These are phyloP conservation scores for Clitarchus hookeri DNA, from an alignment of 2,888 invertebrate species.

Conservation along the genomic window DNA sequence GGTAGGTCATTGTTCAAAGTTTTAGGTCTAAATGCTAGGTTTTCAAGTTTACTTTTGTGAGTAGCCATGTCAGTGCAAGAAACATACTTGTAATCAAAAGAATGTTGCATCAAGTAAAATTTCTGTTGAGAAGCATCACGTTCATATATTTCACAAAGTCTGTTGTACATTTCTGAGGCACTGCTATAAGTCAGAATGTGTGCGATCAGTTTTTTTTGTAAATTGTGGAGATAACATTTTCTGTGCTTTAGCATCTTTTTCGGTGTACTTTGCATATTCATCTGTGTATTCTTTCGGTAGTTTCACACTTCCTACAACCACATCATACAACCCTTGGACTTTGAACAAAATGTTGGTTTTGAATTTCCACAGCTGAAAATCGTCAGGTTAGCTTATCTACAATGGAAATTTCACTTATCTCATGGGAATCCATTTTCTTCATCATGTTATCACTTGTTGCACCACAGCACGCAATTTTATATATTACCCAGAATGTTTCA, in stretches of 20 bases:
- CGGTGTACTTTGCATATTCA: not conserved
- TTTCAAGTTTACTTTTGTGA: not conserved
- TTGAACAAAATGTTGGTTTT: no score
- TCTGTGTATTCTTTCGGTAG: not conserved
- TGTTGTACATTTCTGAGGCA: no score
- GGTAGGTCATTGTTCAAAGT: not conserved
- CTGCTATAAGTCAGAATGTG: not conserved
- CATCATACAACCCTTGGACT: no score
- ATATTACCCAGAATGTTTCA: no score
- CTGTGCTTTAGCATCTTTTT: not conserved
- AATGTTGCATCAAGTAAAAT: not conserved
- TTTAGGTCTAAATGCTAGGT: not conserved
- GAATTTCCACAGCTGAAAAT: no score
- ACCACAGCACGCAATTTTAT: no score
- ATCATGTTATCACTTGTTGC: not conserved
- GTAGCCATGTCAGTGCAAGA: not conserved
- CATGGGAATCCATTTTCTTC: no score
- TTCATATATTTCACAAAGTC: no score
- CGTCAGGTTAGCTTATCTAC: no score
- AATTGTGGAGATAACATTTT: not conserved
- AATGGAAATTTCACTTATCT: no score
- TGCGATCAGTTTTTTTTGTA: not conserved
- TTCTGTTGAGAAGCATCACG: no score
- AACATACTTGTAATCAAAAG: not conserved
- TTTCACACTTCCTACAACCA: not conserved